These are phyloP conservation scores for Eonycteris spelaea DNA, from an alignment of 2,113 vertebrate species.

Conservation along the genomic window DNA sequence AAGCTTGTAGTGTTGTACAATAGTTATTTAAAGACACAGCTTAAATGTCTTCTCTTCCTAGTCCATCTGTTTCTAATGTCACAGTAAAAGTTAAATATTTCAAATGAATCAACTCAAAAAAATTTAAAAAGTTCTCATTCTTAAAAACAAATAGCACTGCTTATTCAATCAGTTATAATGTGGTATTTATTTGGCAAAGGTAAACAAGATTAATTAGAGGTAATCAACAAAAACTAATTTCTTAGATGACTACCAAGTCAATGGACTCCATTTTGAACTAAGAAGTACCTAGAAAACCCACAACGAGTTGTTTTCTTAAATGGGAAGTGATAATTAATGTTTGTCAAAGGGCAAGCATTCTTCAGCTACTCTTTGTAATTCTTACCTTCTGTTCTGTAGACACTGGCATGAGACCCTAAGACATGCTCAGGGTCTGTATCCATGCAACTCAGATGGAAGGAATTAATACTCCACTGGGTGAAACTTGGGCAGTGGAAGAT, in stretches of 20 bases:
- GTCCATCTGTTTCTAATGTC: slow-evolving; percentile 48
- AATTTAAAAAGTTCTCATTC: slow-evolving; percentile 50
- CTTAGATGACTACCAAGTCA: slow-evolving; percentile 18
- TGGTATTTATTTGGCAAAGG: slow-evolving; percentile 43
- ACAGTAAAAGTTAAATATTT: slow-evolving; percentile 6
- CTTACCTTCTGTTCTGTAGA: background rate
- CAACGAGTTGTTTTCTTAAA: slow-evolving; percentile 32
- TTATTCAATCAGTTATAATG: background rate
- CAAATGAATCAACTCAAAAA: slow-evolving; percentile 61
- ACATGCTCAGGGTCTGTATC: background rate
- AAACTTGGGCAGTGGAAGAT: background rate
- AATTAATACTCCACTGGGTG: background rate
- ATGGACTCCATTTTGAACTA: slow-evolving; percentile 54
- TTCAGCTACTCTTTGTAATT: background rate
- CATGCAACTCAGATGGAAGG: background rate
- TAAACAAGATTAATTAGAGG: background rate
- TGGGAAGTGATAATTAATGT: background rate
- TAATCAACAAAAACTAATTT: slow-evolving; percentile 19
- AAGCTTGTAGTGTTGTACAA: background rate
- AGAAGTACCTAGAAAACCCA: slow-evolving; percentile 53
- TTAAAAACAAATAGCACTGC: slow-evolving; percentile 27
- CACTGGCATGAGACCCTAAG: background rate
- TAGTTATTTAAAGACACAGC: background rate
- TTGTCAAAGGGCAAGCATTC: background rate
- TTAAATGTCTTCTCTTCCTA: slow-evolving; percentile 17